Evolutionary conservation across 2,888 invertebrate species (phyloP).

Genomic region (Villa cingulata): DNA sequence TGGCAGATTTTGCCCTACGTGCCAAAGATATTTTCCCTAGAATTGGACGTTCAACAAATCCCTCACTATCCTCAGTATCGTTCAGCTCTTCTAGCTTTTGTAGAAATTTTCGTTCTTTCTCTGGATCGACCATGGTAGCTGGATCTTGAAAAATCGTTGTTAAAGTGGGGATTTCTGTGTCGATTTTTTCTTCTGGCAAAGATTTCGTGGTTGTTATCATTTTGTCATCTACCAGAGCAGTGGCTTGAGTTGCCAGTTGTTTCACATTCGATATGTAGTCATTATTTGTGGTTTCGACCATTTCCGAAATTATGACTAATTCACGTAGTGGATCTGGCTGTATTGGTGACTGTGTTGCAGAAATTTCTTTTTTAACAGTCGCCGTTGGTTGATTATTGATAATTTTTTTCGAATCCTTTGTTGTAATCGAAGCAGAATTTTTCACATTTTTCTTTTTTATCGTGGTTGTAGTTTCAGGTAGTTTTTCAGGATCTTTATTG

Average conservation of each 20-base stretch:
- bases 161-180: constrained; percentile 10
- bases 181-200: constrained; percentile 4
- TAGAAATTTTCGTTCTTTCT: constrained; percentile 31
- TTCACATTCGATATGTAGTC: constrained; percentile 39
- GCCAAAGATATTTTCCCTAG: constrained; percentile 53
- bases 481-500: constrained; percentile 8
- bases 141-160: constrained; percentile 30
- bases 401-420: background rate
- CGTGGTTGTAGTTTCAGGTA: constrained; percentile 14
- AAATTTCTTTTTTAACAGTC: constrained; percentile 4
- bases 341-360: constrained; percentile 2
- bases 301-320: constrained; percentile 44
- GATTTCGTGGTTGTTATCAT: background rate
- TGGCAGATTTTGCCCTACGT: constrained; percentile 51
- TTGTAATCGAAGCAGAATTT: background rate
- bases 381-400: background rate
- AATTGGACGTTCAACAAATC: constrained; percentile 43
- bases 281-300: constrained; percentile 21
- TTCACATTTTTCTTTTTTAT: constrained; percentile 11
- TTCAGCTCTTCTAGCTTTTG: constrained; percentile 32
- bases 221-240: constrained; percentile 39
- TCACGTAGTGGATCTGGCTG: constrained; percentile 48
- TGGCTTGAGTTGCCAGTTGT: constrained; percentile 47
- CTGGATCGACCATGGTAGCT: constrained; percentile 32
- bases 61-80: constrained; percentile 34